These are phyloP conservation scores for Lucilia sericata DNA, from an alignment of 1,140 invertebrate species.

Conservation along the genomic window DNA sequence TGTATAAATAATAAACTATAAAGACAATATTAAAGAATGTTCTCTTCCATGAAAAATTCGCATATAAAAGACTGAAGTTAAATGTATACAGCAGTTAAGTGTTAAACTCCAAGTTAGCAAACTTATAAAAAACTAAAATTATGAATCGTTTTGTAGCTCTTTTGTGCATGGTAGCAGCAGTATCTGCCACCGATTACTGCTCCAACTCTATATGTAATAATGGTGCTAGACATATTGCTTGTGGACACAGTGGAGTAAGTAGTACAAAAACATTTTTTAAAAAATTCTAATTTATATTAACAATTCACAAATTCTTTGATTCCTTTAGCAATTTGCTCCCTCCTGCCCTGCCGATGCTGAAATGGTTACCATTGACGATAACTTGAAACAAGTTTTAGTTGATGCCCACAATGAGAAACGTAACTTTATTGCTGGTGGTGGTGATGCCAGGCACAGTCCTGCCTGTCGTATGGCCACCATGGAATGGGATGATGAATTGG, in stretches of 20 bases:
- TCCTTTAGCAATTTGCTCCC: conserved; percentile 26
- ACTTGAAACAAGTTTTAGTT: conserved; percentile 52
- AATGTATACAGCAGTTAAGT: too few relatives aligned
- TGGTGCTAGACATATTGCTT: conserved; percentile 34
- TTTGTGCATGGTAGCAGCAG: not conserved
- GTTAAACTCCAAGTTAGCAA: too few relatives aligned
- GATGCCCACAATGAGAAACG: conserved; percentile 53
- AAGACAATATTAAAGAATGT: too few relatives aligned
- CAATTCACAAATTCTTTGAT: too few relatives aligned
- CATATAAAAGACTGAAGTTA: too few relatives aligned
- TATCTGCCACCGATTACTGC: conserved; percentile 15
- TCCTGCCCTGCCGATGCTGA: conserved; percentile 52
- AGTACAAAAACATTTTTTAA: not conserved
- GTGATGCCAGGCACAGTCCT: conserved; percentile 48
- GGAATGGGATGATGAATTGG: conserved; percentile 61
- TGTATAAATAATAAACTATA: too few relatives aligned
- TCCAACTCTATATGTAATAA: not conserved
- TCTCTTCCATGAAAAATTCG: too few relatives aligned
- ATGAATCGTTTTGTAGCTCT: not conserved
- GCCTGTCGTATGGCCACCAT: conserved; percentile 64
- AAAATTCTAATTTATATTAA: not conserved
- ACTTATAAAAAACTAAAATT: too few relatives aligned
- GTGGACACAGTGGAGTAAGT: conserved; percentile 6
- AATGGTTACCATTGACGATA: conserved; percentile 46
- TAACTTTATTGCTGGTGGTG: conserved; percentile 57